Percentiles rank a stretch among this genome's conserved stretches.
Conservation (phyloP, 2,888 invertebrate species). For the Flexamia atlantica region DNA sequence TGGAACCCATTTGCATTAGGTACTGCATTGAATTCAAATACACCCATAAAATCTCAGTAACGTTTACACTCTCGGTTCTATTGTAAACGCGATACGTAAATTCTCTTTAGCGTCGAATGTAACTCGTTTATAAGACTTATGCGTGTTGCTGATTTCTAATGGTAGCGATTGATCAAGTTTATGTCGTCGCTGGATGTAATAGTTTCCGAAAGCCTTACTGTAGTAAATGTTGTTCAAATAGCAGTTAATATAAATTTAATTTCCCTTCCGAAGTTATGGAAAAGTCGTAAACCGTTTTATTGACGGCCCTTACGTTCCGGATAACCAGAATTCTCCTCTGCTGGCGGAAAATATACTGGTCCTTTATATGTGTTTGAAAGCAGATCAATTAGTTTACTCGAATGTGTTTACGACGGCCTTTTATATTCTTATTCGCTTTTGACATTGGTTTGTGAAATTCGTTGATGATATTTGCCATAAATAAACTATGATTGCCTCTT, state of each 20-base stretch:
- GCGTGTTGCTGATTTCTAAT: constrained; percentile 16
- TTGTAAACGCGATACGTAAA: constrained; percentile 27
- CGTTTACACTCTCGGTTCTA: neutral
- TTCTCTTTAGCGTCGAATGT: constrained; percentile 19
- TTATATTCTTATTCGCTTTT: too few relatives aligned
- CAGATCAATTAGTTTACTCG: too few relatives aligned
- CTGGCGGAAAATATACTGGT: neutral
- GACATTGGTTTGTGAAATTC: too few relatives aligned
- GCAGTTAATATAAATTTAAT: constrained; percentile 56
- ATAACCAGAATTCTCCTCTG: neutral
- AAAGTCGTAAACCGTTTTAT: constrained; percentile 34
- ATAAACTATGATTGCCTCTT: too few relatives aligned
- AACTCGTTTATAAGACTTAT: constrained; percentile 24
- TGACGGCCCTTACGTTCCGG: neutral
- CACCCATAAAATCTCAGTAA: constrained; percentile 5
- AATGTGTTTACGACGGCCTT: too few relatives aligned
- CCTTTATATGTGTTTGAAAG: too few relatives aligned
- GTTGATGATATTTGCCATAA: too few relatives aligned
- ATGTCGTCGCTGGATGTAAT: constrained; percentile 23
- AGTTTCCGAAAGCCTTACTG: constrained; percentile 24
- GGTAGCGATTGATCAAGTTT: constrained; percentile 29
- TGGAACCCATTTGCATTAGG: constrained; percentile 24
- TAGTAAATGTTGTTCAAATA: constrained; percentile 38
- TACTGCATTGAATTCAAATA: constrained; percentile 23
- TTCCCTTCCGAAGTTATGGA: constrained; percentile 47